These are phyloP conservation scores for Distichodus sexfasciatus DNA, from an alignment of 2,797 vertebrate species.

Conservation along the genomic window DNA sequence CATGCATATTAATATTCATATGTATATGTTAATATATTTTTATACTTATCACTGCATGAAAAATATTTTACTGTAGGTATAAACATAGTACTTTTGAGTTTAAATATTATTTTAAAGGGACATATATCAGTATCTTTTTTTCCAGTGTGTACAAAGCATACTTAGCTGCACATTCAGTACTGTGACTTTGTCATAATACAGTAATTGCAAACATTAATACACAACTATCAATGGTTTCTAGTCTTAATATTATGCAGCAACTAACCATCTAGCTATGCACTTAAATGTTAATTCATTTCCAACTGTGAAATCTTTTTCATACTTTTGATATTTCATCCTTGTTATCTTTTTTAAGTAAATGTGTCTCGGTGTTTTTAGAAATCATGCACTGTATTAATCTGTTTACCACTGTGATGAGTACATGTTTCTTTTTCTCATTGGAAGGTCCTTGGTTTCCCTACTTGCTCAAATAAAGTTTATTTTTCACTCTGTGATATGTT, in stretches of 20 bases:
- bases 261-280: background rate
- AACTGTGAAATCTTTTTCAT: background rate
- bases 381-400: no score
- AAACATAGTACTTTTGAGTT: background rate
- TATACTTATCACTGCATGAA: background rate
- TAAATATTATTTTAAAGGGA: background rate
- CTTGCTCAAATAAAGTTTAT: no score
- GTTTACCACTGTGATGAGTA: no score
- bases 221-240: background rate
- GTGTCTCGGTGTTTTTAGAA: background rate
- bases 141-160: background rate
- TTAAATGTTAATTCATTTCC: background rate
- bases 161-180: background rate
- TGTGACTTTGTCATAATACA: background rate
- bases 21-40: no score
- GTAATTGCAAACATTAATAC: background rate
- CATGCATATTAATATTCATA: no score
- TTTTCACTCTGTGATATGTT: no score
- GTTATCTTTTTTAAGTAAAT: background rate
- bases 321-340: background rate
- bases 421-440: no score
- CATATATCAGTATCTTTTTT: background rate
- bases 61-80: no score
- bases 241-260: background rate
- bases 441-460: no score